Conservation (phyloP, 2,113 vertebrate genomes). For the Cyanoderma ruficeps region DNA sequence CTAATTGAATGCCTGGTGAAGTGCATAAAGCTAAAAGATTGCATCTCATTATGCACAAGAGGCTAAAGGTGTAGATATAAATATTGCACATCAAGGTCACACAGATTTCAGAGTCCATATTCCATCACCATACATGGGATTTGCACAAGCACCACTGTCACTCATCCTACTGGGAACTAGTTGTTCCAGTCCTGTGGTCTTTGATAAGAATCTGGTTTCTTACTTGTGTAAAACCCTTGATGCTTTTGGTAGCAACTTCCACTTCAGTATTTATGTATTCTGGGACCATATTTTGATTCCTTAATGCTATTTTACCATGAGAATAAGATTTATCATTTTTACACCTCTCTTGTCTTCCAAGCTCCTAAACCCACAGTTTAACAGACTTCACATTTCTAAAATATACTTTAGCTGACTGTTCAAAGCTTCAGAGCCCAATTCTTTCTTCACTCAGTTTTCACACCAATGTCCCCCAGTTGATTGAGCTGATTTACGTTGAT, state of each 20-base stretch:
- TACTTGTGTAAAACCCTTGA: background rate
- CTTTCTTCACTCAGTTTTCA: background rate
- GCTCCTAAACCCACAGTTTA: background rate
- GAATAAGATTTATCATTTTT: background rate
- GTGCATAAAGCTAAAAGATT: slow-evolving; percentile 61
- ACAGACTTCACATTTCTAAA: background rate
- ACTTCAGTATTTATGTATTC: background rate
- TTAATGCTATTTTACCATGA: background rate
- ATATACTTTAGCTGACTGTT: background rate
- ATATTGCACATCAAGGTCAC: slow-evolving; percentile 60
- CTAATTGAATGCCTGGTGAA: slow-evolving; percentile 66
- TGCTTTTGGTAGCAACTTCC: background rate
- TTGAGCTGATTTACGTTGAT: background rate
- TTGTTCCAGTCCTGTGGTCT: background rate
- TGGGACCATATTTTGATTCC: background rate
- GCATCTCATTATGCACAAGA: slow-evolving; percentile 26
- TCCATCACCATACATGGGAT: slow-evolving; percentile 33
- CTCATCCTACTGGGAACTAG: background rate
- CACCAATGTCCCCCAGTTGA: background rate
- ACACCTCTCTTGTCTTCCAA: background rate
- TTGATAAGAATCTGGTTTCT: background rate
- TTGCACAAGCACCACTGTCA: slow-evolving; percentile 27
- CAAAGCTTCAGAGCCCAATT: background rate
- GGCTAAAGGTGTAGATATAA: slow-evolving; percentile 41
- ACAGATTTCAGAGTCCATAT: slow-evolving; percentile 45